phyloP scores from a whole-genome alignment of 2,797 vertebrate genomes.

The Anguilla obscura region DNA sequence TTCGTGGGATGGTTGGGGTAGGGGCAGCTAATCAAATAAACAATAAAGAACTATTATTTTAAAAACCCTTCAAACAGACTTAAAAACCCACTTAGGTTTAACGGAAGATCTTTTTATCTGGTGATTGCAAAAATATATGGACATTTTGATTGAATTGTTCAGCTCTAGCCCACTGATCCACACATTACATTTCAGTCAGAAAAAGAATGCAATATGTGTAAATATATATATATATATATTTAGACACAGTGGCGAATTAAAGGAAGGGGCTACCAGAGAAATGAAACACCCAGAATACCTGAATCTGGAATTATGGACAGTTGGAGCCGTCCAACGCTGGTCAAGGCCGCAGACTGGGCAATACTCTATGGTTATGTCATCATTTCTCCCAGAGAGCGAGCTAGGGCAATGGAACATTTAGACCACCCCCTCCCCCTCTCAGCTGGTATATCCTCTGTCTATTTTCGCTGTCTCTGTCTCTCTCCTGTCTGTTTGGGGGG shows the following conservation, averaged over 20 bases:
- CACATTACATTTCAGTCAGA: not conserved
- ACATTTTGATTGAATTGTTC: not conserved
- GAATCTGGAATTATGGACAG: not conserved
- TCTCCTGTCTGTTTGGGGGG: not conserved
- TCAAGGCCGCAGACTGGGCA: slow-evolving; percentile 49
- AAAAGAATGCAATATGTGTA: not conserved
- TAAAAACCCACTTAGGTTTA: not conserved
- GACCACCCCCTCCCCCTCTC: slow-evolving; percentile 36
- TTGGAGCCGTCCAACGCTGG: slow-evolving; percentile 40
- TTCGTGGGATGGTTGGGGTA: too few species aligned
- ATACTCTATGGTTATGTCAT: slow-evolving; percentile 65
- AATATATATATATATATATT: not conserved
- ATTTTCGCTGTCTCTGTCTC: slow-evolving; percentile 27
- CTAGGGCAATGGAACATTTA: slow-evolving; percentile 67
- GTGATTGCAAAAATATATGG: not conserved
- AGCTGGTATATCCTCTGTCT: not conserved
- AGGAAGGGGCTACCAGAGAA: not conserved
- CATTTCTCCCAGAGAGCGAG: slow-evolving; percentile 59
- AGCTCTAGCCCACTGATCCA: not conserved
- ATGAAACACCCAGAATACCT: not conserved
- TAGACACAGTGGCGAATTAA: not conserved
- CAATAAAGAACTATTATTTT: not conserved
- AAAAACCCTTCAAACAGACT: too few species aligned
- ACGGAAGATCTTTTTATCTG: not conserved
- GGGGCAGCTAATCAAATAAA: slow-evolving; percentile 8